Evolutionary conservation across 2,888 invertebrate genomes (phyloP), one percentile per base, ranked within the genome.

Genomic region (Ceriagrion tenellum): DNA sequence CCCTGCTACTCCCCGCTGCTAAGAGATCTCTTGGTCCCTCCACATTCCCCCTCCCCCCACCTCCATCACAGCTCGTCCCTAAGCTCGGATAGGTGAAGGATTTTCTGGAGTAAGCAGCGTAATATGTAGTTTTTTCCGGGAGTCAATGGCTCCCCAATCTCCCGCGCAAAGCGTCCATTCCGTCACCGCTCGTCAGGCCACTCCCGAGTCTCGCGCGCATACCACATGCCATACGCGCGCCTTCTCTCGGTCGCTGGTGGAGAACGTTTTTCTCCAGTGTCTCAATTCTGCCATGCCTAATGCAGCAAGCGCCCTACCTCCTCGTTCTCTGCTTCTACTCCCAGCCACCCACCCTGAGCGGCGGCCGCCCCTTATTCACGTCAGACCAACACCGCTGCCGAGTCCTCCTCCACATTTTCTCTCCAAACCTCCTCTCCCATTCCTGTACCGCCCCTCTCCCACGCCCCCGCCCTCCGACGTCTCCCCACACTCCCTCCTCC

Each of bases 261-360:
- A 93, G 59, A 69, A 35, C 93, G 93, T 69, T 93, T 69, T 93
- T 93, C 69, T 69, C 93, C 93, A 69, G 26, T 63, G 63, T 69
- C 93, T 93, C 69, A 89, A 89, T 89, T 26, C 89, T 55, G 23
- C 89, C 89, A 89, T 89, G 89, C 55, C 89, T 89, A 55, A 55
- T 89, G 89, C 55, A 89, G 89, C 89, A 20, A 12, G 35, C 55
- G 3, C 89, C 89, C 30, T 35, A 26, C 55, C 13, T 26, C 23
- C 88, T 88, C 89, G 3, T 18, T 35, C 55, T 55, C 55, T 26
- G 20, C 89, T n/a, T 55, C 55, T 55, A 35, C 59, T 63, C 93
- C 47, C 69, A 40, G 35, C 93, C 47, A 69, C 23, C 93, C 26
- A 47, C 69, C 18, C 40, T 16, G 20, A 23, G 23, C 69, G 30